Evolutionary conservation across 2,113 vertebrate genomes (phyloP).

Genomic region (Cheilinus undulatus): DNA sequence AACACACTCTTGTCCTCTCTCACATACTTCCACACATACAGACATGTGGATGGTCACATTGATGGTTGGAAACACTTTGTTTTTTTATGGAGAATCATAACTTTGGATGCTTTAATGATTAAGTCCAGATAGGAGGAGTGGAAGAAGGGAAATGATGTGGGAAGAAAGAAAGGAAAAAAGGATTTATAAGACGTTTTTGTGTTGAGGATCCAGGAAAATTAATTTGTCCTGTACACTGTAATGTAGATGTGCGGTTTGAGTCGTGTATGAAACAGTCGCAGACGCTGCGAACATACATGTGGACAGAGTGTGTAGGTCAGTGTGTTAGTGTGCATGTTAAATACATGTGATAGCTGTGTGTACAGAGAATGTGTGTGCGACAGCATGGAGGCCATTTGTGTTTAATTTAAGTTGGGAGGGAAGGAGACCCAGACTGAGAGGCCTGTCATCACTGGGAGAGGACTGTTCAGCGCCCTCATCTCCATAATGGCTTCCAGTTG

Average conservation of each 20-base stretch:
- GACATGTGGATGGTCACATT: slow-evolving; percentile 19
- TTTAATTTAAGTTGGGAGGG: slow-evolving; percentile 79
- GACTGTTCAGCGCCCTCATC: slow-evolving; percentile 79
- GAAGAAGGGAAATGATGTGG: neutral
- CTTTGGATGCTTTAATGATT: slow-evolving; percentile 40
- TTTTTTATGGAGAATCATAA: slow-evolving; percentile 34
- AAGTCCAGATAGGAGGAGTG: slow-evolving; percentile 29
- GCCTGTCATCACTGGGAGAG: slow-evolving; percentile 81
- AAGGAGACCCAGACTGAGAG: slow-evolving; percentile 76
- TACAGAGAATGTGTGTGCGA: slow-evolving; percentile 46
- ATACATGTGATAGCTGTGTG: slow-evolving; percentile 29
- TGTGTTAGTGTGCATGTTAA: slow-evolving; percentile 22
- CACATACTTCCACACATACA: slow-evolving; percentile 20
- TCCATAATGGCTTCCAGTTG: slow-evolving; percentile 85
- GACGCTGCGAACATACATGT: neutral
- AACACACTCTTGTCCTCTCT: slow-evolving; percentile 15
- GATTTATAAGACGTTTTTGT: neutral
- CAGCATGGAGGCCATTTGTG: slow-evolving; percentile 77
- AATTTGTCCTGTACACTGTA: neutral
- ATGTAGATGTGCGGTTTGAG: slow-evolving; percentile 12
- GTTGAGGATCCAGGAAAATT: slow-evolving; percentile 2
- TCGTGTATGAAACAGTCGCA: slow-evolving; percentile 28
- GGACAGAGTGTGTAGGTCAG: slow-evolving; percentile 12
- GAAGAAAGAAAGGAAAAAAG: neutral
- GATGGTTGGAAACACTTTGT: slow-evolving; percentile 43